Conservation (phyloP, 2,888 invertebrate species). For the Chrysolina americana region DNA sequence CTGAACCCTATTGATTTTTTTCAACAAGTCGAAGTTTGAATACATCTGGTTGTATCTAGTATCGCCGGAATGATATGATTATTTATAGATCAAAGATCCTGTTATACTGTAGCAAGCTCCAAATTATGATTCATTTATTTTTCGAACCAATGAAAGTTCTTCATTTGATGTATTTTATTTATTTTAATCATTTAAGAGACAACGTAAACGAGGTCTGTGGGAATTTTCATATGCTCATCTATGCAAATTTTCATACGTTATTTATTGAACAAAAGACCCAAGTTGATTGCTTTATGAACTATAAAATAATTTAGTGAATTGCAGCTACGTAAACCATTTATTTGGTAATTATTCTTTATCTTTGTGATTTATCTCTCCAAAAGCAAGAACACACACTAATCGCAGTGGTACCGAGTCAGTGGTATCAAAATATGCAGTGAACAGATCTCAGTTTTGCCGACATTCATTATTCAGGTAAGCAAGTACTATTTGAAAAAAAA, state of each 20-base stretch:
- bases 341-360: constrained; percentile 8
- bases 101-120: too few species aligned
- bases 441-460: background rate
- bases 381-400: background rate
- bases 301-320: constrained; percentile 15
- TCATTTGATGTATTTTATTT: too few species aligned
- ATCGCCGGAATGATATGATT: too few species aligned
- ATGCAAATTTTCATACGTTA: background rate
- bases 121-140: too few species aligned
- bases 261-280: background rate
- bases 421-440: background rate
- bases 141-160: too few species aligned
- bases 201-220: too few species aligned
- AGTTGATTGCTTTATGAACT: constrained; percentile 13
- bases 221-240: background rate
- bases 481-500: too few species aligned
- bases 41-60: too few species aligned
- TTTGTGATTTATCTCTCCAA: background rate
- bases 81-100: too few species aligned
- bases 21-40: too few species aligned
- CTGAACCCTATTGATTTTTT: too few species aligned
- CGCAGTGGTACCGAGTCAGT: background rate
- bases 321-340: constrained; percentile 3
- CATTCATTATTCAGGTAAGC: background rate
- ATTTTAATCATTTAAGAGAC: too few species aligned